phyloP scores from a whole-genome alignment of 2,113 vertebrate species.

The Centropus unirufus region DNA sequence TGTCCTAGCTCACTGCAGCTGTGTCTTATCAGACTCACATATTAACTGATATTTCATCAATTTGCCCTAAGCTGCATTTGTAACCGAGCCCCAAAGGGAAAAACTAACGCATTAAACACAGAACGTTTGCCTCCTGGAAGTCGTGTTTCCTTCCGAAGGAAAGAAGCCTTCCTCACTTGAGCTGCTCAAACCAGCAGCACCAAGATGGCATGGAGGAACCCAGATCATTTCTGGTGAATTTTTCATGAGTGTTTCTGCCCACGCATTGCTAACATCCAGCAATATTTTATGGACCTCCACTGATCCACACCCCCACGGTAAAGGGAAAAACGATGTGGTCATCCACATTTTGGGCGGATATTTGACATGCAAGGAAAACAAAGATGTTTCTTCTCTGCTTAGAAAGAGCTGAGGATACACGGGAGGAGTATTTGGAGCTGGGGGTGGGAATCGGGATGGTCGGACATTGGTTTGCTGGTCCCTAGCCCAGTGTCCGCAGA shows the following conservation, averaged over 20 bases:
- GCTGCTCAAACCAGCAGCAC: slow-evolving; percentile 25
- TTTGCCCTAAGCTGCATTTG: slow-evolving; percentile 70
- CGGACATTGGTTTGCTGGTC: not conserved
- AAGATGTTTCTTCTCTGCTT: slow-evolving; percentile 11
- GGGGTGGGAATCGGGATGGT: slow-evolving; percentile 3
- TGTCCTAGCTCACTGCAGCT: slow-evolving; percentile 61
- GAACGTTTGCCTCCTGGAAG: slow-evolving; percentile 56
- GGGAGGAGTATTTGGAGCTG: not conserved
- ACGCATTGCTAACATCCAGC: slow-evolving; percentile 69
- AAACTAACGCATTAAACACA: slow-evolving; percentile 59
- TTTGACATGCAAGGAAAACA: not conserved
- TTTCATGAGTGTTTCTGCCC: slow-evolving; percentile 91
- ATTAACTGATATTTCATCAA: slow-evolving; percentile 78
- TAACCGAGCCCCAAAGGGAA: slow-evolving; percentile 62
- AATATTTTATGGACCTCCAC: slow-evolving; percentile 71
- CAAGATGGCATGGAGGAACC: slow-evolving; percentile 50
- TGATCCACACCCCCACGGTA: slow-evolving; percentile 70
- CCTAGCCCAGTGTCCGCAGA: not conserved
- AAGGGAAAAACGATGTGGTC: slow-evolving; percentile 64
- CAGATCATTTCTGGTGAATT: slow-evolving; percentile 82
- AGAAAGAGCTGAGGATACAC: not conserved
- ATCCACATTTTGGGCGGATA: not conserved
- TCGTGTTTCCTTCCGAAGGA: slow-evolving; percentile 41
- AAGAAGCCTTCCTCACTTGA: slow-evolving; percentile 3
- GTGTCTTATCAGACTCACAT: slow-evolving; percentile 69